Evolutionary conservation across 2,113 vertebrate genomes (phyloP).

Genomic region (Ictalurus punctatus): DNA sequence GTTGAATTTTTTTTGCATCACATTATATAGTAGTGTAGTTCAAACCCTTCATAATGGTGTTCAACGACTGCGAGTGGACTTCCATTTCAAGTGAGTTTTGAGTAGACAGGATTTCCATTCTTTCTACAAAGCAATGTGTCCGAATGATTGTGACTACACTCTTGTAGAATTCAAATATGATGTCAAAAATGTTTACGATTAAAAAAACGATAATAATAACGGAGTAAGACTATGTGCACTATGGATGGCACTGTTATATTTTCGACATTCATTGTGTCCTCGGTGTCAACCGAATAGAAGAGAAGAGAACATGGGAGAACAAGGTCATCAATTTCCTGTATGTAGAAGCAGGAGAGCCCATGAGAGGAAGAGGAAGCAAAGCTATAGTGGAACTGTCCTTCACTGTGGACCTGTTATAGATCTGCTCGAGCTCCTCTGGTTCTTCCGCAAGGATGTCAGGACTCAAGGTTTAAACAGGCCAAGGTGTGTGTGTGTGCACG

Average conservation of each 20-base stretch:
- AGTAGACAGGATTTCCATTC: neutral
- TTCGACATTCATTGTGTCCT: neutral
- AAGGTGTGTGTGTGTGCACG: neutral
- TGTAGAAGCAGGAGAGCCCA: neutral
- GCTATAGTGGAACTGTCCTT: conserved; percentile 35
- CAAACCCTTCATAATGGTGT: neutral
- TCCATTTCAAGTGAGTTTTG: neutral
- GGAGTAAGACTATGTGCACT: neutral
- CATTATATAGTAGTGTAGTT: neutral
- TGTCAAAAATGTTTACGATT: neutral
- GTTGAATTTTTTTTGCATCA: neutral
- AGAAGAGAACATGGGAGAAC: conserved; percentile 10
- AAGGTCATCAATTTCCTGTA: conserved; percentile 39
- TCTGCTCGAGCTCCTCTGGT: conserved; percentile 16
- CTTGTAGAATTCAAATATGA: neutral
- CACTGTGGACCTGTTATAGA: conserved; percentile 12
- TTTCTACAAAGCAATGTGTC: neutral
- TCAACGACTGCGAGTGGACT: neutral
- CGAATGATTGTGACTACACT: neutral
- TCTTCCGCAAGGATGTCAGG: conserved; percentile 35
- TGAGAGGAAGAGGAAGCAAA: conserved; percentile 39
- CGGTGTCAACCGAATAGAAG: neutral
- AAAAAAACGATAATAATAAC: neutral
- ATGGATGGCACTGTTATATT: neutral
- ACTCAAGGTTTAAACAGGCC: conserved; percentile 42